Base-by-base conservation (phyloP, 2,888 invertebrate genomes). In the Drosophila demipolita region DNA sequence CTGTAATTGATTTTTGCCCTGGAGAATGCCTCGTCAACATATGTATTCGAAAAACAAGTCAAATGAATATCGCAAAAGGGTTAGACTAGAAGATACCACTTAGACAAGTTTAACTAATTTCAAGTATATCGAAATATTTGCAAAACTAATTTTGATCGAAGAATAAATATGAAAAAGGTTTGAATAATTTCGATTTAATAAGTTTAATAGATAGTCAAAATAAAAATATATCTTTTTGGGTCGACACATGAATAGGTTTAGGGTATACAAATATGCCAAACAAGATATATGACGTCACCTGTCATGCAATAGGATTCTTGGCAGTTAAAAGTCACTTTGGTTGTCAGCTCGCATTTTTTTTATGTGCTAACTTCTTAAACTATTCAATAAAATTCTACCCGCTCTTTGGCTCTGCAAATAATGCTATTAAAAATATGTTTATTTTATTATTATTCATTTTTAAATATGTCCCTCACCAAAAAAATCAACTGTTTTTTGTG, bases 1-100 rank as follows among this genome's bases (percentile, higher is more conserved):
- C 60, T 70, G 77, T 77, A 80, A 80, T 81, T 82, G 79, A 82
- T 81, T 80, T 81, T 69, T n/a, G 38, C 55, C 58, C 42, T 11
- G 60, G 6, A 55, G 49, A 52, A 64, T 36, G 64, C 23, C 52
- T 45, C 29, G 48, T 52, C 50, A 45, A 49, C 35, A 58, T 42
- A 23, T n/a, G 23, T 50, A 50, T 8, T 15, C 20, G 35, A 17
- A 52, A n/a, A 50, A 26, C 23, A 32, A 59, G 20, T 6, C 5
- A 26, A 29, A 5, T n/a, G 4, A 7, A n/a, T 55, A n/a, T 11
- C n/a, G 3, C 45, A 17, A 42, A 20, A 26, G 11, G 11, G 29
- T 26, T 0, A 5, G 17, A 49, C 29, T 49, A 12, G 11, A 6
- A 49, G 11, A 49, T 29, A 26, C 49, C 29, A 9, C 15, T 26